These are phyloP conservation scores for Tupaia tana DNA, from an alignment of 2,113 vertebrate species.

Conservation along the genomic window DNA sequence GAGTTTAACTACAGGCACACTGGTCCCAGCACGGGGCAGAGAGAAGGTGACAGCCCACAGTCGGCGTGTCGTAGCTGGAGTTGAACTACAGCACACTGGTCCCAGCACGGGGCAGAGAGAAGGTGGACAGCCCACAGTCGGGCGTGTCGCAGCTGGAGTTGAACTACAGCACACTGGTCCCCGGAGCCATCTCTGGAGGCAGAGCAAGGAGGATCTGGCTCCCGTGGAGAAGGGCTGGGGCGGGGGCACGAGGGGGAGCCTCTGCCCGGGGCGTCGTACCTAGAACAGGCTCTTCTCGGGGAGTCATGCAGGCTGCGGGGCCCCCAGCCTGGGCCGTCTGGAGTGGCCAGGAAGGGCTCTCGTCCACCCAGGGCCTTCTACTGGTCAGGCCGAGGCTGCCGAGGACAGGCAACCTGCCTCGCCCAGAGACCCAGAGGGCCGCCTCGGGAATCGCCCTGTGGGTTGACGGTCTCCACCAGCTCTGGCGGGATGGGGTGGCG, in stretches of 20 bases:
- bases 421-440: no score
- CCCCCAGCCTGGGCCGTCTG: background rate
- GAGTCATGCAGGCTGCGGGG: accelerated
- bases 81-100: background rate
- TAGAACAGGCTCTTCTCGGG: background rate
- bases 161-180: background rate
- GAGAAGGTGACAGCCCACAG: background rate
- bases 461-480: background rate
- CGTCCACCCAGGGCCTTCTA: background rate
- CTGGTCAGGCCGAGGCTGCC: background rate
- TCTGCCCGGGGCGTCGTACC: background rate
- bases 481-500: background rate
- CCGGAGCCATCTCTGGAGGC: background rate
- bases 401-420: background rate
- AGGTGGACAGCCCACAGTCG: background rate
- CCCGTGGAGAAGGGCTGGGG: background rate
- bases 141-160: background rate
- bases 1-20: no score
- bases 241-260: background rate
- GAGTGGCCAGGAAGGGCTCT: background rate
- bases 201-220: background rate
- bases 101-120: background rate
- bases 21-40: background rate
- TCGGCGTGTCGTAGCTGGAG: background rate
- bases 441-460: background rate